Evolutionary conservation across 1,140 invertebrate species (phyloP).

Genomic region (Mycetomoellerius zeteki): DNA sequence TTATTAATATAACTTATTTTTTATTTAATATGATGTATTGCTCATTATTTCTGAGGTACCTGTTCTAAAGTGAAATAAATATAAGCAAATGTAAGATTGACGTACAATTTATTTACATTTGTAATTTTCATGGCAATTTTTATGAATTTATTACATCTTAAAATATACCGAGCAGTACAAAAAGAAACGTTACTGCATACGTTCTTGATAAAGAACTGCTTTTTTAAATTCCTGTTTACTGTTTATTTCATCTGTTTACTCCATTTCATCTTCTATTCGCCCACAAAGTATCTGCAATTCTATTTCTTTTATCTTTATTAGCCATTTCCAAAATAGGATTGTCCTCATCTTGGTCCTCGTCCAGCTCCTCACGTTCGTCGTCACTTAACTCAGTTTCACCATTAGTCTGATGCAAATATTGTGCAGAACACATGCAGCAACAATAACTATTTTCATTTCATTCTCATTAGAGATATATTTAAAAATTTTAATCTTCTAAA

Average conservation of each 20-base stretch:
- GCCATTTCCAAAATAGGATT: not conserved
- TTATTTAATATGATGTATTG: no score
- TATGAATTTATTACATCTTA: no score
- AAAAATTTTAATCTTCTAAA: conserved; percentile 35
- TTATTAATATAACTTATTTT: no score
- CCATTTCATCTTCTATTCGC: not conserved
- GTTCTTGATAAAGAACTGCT: not conserved
- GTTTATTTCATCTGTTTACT: not conserved
- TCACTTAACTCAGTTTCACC: conserved; percentile 17
- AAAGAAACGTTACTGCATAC: no score
- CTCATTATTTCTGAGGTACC: no score
- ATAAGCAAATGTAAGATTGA: no score
- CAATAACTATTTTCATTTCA: conserved; percentile 14
- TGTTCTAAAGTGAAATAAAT: no score
- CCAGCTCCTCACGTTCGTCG: not conserved
- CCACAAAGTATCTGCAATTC: conserved; percentile 13
- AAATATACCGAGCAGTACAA: no score
- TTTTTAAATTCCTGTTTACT: not conserved
- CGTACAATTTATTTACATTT: no score
- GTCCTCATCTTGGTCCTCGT: not conserved
- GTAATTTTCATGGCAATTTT: no score
- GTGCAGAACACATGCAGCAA: conserved; percentile 11
- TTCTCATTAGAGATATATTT: conserved; percentile 22
- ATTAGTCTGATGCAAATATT: conserved; percentile 14
- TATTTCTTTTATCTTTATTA: conserved; percentile 26